Percentiles rank a stretch among this genome's conserved stretches.
Conservation (phyloP, 2,888 invertebrate species). For the Hirtodrosophila duncani region DNA sequence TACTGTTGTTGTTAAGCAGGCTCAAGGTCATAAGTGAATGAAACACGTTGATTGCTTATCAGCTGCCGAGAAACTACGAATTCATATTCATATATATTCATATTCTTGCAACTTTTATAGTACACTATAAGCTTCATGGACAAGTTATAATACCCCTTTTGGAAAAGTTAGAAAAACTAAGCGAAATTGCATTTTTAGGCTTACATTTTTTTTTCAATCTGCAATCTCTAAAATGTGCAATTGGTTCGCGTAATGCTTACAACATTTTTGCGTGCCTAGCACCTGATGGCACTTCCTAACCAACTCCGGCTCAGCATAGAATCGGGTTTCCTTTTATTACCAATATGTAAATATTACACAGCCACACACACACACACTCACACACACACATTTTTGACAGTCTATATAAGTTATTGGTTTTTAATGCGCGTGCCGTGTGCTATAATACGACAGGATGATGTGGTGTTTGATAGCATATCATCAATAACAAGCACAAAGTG, state of each 20-base stretch:
- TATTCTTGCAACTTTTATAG: too few species aligned
- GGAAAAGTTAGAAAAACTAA: slow-evolving; percentile 20
- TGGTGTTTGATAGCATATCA: slow-evolving; percentile 33
- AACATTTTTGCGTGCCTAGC: slow-evolving; percentile 50
- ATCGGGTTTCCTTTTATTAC: slow-evolving; percentile 31
- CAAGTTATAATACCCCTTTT: too few species aligned
- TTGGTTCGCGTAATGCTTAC: background rate
- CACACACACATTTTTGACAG: too few species aligned
- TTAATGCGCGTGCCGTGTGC: slow-evolving; percentile 55
- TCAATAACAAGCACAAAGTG: too few species aligned
- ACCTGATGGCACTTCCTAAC: slow-evolving; percentile 47
- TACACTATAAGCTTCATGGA: too few species aligned
- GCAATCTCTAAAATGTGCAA: slow-evolving; percentile 24
- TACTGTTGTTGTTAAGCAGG: too few species aligned
- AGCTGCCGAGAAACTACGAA: too few species aligned
- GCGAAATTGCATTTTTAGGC: slow-evolving; percentile 59
- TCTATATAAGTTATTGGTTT: slow-evolving; percentile 53
- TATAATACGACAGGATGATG: slow-evolving; percentile 15
- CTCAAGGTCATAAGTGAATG: too few species aligned
- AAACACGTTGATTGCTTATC: too few species aligned
- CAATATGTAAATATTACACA: background rate
- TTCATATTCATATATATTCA: too few species aligned
- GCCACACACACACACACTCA: too few species aligned
- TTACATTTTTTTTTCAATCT: slow-evolving; percentile 34
- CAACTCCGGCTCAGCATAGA: slow-evolving; percentile 57